Evolutionary conservation across 23 tunicate genomes (phyloP).

Genomic region (Styela plicata): DNA sequence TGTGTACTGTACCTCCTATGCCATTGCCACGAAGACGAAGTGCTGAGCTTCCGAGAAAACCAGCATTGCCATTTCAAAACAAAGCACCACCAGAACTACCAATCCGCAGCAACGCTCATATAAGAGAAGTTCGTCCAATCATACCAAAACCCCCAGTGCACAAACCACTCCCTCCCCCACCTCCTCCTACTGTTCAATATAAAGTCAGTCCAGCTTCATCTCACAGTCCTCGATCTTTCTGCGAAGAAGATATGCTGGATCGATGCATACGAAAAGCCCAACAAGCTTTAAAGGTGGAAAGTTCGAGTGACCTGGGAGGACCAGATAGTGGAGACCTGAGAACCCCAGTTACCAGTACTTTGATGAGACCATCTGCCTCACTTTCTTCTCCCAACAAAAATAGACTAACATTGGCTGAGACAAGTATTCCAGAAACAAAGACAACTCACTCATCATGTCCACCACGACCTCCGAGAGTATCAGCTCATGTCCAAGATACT

Average conservation of each 20-base stretch:
- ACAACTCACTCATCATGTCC: background rate
- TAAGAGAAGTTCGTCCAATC: background rate
- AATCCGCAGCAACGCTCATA: background rate
- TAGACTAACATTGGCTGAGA: background rate
- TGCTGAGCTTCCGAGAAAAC: background rate
- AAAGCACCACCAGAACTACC: background rate
- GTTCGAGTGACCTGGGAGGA: background rate
- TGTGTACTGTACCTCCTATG: background rate
- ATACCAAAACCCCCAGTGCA: background rate
- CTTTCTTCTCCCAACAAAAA: background rate
- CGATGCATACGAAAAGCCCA: slow-evolving; percentile 78
- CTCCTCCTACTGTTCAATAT: background rate
- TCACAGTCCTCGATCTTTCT: background rate
- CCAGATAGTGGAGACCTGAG: background rate
- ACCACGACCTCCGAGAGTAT: background rate
- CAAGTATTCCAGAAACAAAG: background rate
- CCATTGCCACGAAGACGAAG: background rate
- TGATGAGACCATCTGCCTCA: background rate
- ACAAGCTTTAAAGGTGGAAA: background rate
- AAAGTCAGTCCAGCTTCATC: background rate
- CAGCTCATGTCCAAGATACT: background rate
- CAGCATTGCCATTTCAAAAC: background rate
- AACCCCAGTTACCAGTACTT: background rate
- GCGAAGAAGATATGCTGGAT: slow-evolving; percentile 54
- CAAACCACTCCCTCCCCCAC: too few species aligned